Base-by-base conservation (phyloP, 2,113 vertebrate species). In the Penelope pileata region DNA sequence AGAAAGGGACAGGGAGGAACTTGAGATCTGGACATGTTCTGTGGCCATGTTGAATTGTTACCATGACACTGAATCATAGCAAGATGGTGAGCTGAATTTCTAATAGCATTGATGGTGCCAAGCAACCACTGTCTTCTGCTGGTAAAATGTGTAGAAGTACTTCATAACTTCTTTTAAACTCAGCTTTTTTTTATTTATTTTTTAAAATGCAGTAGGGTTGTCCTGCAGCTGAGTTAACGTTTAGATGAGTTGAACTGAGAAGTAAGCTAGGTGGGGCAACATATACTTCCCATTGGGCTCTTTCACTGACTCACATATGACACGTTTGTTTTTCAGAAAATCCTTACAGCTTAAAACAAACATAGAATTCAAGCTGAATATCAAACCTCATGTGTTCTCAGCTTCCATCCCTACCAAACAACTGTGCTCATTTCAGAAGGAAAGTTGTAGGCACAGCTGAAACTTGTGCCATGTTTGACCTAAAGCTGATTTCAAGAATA, bases 11-110 rank as follows among this genome's bases (percentile, higher is more conserved):
- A 3, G 8, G 34, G 1, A 5, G 14, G 9, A 75, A 10, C 64
- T 82, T 22, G 17, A 66, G 45, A 76, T 72, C 78, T 84, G 60
- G 45, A 86, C 82, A 60, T 24, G 43, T 84, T 43, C 22, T 47
- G 78, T 54, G 81, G 36, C 81, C 78, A 5, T 23, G 53, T 19
- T 62, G 8, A 89, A 76, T 62, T 89, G 94, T 95, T 87, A 83
- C 89, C 75, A 76, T 94, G 94, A 59, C 89, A 67, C 70, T 85
- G 81, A 94, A 18, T 66, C 84, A 91, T 42, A n/a, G 58, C 1
- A 70, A 62, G 81, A 74, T 38, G 45, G 53, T 69, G 89, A 92
- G 81, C 77, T 87, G 91, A 79, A 94, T 92, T 83, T 85, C 29
- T 40, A 94, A 69, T 4, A 54, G 56, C 43, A 17, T 34, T 45